phyloP scores from a whole-genome alignment of 2,113 vertebrate species.

The Tauraco erythrolophus region DNA sequence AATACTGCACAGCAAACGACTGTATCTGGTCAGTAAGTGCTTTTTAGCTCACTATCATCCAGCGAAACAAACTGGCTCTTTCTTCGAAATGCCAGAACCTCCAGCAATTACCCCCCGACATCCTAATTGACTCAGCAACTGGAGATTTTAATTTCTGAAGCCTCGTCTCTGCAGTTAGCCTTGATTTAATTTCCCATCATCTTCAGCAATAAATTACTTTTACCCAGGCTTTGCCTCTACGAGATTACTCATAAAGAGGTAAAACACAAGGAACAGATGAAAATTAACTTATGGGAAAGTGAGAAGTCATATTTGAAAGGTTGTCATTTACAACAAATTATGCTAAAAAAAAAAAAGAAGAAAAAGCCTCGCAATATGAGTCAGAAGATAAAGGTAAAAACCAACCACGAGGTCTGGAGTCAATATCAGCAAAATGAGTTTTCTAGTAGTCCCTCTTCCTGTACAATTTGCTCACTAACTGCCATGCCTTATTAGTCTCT shows the following conservation, averaged over 20 bases:
- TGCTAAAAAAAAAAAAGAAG: background rate
- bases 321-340: background rate
- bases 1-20: background rate
- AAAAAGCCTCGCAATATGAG: background rate
- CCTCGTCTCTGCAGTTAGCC: background rate
- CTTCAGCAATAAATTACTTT: slow-evolving; percentile 4
- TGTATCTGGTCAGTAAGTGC: background rate
- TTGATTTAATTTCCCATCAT: slow-evolving; percentile 27
- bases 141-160: background rate
- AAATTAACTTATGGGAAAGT: background rate
- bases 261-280: background rate
- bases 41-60: background rate
- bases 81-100: background rate
- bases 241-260: background rate
- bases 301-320: background rate
- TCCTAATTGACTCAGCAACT: slow-evolving; percentile 8
- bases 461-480: background rate
- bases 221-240: background rate
- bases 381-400: background rate
- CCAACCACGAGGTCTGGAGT: background rate
- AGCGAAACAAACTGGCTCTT: background rate
- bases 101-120: background rate
- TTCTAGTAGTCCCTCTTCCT: background rate
- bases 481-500: background rate
- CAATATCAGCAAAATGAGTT: background rate